Base-by-base conservation (phyloP, 2,113 vertebrate species). In the Saguinus imperator region DNA sequence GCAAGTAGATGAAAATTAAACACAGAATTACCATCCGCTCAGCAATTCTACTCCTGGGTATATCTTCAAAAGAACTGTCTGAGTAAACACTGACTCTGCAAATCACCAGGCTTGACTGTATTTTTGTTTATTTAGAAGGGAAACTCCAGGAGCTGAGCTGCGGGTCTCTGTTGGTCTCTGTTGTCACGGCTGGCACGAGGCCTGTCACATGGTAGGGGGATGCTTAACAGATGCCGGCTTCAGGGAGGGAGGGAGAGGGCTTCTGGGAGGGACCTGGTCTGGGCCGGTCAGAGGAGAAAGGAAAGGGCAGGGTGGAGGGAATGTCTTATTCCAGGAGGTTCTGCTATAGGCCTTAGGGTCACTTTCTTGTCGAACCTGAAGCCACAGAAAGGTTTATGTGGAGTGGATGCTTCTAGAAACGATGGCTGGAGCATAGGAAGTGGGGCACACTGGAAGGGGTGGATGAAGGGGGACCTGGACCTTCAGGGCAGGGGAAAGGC, bases 111-210 rank as follows among this genome's bases (percentile, higher is more conserved):
- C 13, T 4, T 0, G 6, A n/a, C 68, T 12, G 7, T 14, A 58
- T 6, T 23, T 6, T 3, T 17, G 64, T 48, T 45, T 79, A 10
- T 3, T 27, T 7, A 8, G 40, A 75, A 55, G 12, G 93, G 57
- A 37, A 10, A 11, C 29, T 10, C 66, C 25, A 3, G 66, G 66
- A 68, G 6, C 32, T 1, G 21, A 68, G 6, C 32, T 1, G 16
- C 32, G 8, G 48, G 43, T 7, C 43, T 66, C 81, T 72, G 8
- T 88, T 21, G 48, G 43, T 7, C 43, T 66, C 73, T 72, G 8
- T 88, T 12, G 8, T 8, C 5, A 0, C 0, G 1, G 21, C 29
- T 13, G 87, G 87, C 29, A 11, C 2, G 23, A 23, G 37, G 43
- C 84, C 84, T 61, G 84, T 35, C 4, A 45, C 13, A 0, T 37